Conservation (phyloP, 2,113 vertebrate genomes). For the Eupsittula cactorum region DNA sequence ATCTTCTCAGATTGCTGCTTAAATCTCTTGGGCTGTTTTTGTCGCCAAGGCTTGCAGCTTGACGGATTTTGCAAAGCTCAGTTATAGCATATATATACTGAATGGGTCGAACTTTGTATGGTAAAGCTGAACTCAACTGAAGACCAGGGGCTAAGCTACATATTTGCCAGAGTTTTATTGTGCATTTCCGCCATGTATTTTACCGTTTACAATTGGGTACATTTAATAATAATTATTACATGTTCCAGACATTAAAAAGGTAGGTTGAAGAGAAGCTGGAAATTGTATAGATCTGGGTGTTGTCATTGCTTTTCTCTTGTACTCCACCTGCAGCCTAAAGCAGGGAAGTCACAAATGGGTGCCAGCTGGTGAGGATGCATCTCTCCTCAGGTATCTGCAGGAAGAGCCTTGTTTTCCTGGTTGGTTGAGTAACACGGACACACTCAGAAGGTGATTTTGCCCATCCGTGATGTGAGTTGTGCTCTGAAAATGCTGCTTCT, state of each 20-base stretch:
- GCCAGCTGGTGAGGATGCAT: background rate
- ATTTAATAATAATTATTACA: background rate
- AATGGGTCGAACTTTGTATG: background rate
- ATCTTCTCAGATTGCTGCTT: slow-evolving; percentile 52
- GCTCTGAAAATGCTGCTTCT: background rate
- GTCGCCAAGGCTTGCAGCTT: slow-evolving; percentile 54
- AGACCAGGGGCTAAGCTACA: background rate
- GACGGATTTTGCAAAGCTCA: background rate
- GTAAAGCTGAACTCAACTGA: background rate
- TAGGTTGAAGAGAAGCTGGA: background rate
- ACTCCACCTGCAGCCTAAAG: background rate
- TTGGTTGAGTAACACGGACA: background rate
- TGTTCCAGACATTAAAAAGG: background rate
- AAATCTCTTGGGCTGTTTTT: slow-evolving; percentile 30
- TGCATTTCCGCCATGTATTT: background rate
- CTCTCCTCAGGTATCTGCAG: background rate
- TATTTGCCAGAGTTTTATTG: background rate
- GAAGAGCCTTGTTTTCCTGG: background rate
- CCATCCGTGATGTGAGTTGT: accelerated
- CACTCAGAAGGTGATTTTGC: background rate
- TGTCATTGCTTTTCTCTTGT: background rate
- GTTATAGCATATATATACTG: background rate
- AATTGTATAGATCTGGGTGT: accelerated
- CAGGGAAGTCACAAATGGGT: background rate
- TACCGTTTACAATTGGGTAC: background rate